Percentiles rank a stretch among this genome's conserved stretches.
These are phyloP conservation scores for Percina caprodes DNA, from an alignment of 2,113 vertebrate species.

Conservation along the genomic window DNA sequence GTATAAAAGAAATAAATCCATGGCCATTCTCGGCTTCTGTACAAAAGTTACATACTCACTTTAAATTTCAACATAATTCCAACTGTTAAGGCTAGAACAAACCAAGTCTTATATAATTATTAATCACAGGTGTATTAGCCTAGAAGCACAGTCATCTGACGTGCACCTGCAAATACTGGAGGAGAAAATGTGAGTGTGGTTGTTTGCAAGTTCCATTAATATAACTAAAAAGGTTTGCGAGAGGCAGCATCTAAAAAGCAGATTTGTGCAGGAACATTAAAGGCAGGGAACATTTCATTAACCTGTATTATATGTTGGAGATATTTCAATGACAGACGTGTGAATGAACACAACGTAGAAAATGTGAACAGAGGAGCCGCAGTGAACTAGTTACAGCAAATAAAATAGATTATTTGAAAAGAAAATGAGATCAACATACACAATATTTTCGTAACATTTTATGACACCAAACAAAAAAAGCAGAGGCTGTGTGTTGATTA, in stretches of 20 bases:
- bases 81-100: not conserved
- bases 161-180: conserved; percentile 7
- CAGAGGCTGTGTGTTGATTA: conserved; percentile 45
- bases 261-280: conserved; percentile 26
- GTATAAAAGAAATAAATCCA: too few relatives aligned
- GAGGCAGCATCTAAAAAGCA: conserved; percentile 13
- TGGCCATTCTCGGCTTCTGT: too few relatives aligned
- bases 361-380: not conserved
- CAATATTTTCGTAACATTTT: conserved; percentile 14
- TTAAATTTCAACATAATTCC: not conserved
- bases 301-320: conserved; percentile 17
- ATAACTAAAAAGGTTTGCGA: conserved; percentile 6
- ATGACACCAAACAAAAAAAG: conserved; percentile 49
- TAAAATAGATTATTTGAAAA: conserved; percentile 2
- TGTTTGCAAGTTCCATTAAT: conserved; percentile 18
- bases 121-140: not conserved
- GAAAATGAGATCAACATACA: conserved; percentile 7
- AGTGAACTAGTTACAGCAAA: conserved; percentile 5
- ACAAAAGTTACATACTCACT: not conserved
- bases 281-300: conserved; percentile 38
- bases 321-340: conserved; percentile 27
- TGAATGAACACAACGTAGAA: conserved; percentile 22
- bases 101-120: not conserved
- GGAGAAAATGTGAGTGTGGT: not conserved
- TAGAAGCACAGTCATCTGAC: not conserved